Evolutionary conservation across 2,888 invertebrate genomes (phyloP), one percentile per base, ranked within the genome.

Genomic region (Proisotoma minuta): DNA sequence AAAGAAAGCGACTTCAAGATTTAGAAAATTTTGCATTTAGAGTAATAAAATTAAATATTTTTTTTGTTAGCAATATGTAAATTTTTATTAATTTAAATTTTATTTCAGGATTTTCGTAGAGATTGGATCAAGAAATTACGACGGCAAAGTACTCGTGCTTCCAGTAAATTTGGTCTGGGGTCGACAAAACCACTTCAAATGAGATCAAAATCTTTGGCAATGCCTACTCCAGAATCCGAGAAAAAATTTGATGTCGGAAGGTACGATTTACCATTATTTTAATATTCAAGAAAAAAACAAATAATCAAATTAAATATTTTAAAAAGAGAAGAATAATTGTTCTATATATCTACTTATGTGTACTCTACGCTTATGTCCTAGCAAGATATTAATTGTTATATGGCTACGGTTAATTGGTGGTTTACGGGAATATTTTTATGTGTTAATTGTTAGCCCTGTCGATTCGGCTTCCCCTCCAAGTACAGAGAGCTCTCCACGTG

Each of bases 11-110:
- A 64, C 80, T 99, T 60, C 91, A 95, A 70, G 96, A 96, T 76
- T 79, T 97, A 34, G 97, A 99, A 81, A 88, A 92, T 10, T 84
- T 95, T 76, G 89, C 95, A 59, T 98, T 95, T 76, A 91, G 93
- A 78, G 94, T 70, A 40, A 28, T 47, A 15, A 5, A 8, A 40
- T 48, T 10, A 20, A 56, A 26, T 15, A 4, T 56, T 5, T 10
- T 47, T 20, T 47, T 47, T n/a, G n/a, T 24, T 15, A n/a, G n/a
- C n/a, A 8, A 18, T 54, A 39, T 39, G 34, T 20, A 20, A 23
- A 50, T 20, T 20, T 5, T 18, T 50, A 23, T 5, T 8, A 50
- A 50, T 23, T 5, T 50, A 50, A 50, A 23, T 50, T 50, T 50
- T 18, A 49, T 24, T 50, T 53, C 29, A 70, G 66, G 80, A 79